Evolutionary conservation across 2,797 vertebrate genomes (phyloP), one percentile per base, ranked within the genome.

Genomic region (Amniataba percoides): DNA sequence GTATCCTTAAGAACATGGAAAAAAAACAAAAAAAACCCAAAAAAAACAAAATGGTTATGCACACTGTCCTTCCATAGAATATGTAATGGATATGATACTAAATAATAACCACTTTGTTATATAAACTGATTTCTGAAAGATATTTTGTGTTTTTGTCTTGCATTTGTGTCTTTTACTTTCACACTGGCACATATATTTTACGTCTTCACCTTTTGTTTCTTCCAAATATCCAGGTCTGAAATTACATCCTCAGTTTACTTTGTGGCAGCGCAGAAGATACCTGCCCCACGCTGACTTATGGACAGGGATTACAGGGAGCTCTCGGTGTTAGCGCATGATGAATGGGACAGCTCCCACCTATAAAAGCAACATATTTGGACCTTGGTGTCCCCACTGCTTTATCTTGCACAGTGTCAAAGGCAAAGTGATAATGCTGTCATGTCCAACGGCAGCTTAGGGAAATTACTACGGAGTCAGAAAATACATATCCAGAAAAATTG

Each of bases 31-130:
- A 31, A 31, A 2, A n/a, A n/a, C n/a, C n/a, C n/a, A 31, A 31
- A 81, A 74, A 80, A 88, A 80, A 78, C 69, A 82, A 86, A 80
- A 90, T 89, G 87, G 86, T 90, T 91, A 93, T 92, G 87, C 80
- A 91, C 80, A 93, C 83, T 93, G 90, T 94, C 88, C 90, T 88
- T 87, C 81, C 89, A 88, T 90, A 81, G 66, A 89, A 34, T 84
- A 89, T 93, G 88, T 94, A 90, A 91, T 90, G 93, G 88, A 79
- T 89, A 92, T 93, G 85, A 93, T 93, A 90, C 87, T 91, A 91
- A 93, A 92, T 89, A 89, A 93, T 94, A 95, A 95, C 94, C 93
- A 91, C 88, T 94, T 94, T 95, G 92, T 94, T 92, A 91, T 89
- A 94, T 93, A 94, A 95, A 95, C 85, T 61, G 52, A 92, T 82